Conservation (phyloP, 2,113 vertebrate species). For the Myiagra hebetior region DNA sequence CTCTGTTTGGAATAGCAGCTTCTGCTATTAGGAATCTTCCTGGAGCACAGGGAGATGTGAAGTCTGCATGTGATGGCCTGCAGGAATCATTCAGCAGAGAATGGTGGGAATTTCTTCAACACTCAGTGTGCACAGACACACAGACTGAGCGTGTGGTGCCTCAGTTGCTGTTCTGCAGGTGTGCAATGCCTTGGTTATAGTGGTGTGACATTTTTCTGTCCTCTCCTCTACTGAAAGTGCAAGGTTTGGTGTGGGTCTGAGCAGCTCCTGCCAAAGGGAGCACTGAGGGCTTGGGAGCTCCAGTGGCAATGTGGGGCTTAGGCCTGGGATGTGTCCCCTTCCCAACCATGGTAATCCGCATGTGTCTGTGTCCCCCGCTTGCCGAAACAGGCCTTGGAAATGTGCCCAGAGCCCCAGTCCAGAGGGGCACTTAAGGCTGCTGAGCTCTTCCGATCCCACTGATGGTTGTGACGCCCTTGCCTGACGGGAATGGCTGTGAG, state of each 20-base stretch:
- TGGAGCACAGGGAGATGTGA: rapidly evolving
- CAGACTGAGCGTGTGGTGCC: rapidly evolving
- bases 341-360: rapidly evolving
- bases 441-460: neutral
- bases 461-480: rapidly evolving
- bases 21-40: rapidly evolving
- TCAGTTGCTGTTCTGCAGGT: neutral
- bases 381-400: rapidly evolving
- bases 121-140: neutral
- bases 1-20: neutral
- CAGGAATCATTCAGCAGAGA: neutral
- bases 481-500: neutral
- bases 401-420: rapidly evolving
- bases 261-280: neutral
- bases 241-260: neutral
- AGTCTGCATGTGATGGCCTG: neutral
- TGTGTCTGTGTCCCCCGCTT: rapidly evolving
- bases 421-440: rapidly evolving
- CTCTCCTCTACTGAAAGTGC: rapidly evolving
- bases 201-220: rapidly evolving
- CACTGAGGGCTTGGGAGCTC: neutral
- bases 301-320: rapidly evolving
- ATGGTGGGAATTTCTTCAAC: neutral
- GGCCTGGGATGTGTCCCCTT: neutral
- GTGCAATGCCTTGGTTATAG: rapidly evolving